These are phyloP conservation scores for Misgurnus anguillicaudatus DNA, from an alignment of 2,113 vertebrate species.

Conservation along the genomic window DNA sequence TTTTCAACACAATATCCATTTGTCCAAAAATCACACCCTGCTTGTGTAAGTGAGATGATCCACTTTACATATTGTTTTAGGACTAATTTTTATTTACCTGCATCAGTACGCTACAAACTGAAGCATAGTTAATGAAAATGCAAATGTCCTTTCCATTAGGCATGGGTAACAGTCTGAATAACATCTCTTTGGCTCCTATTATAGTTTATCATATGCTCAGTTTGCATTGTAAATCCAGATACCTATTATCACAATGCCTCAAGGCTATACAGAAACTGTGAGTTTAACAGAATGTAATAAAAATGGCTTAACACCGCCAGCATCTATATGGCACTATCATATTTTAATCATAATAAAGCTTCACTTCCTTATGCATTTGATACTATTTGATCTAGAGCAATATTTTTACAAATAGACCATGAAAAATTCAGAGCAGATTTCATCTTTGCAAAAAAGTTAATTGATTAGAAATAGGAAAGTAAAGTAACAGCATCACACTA, in stretches of 20 bases:
- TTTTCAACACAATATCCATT: constrained; percentile 30
- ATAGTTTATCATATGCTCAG: neutral
- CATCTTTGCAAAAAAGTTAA: neutral
- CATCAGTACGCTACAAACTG: too few relatives aligned
- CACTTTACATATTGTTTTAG: neutral
- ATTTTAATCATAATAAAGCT: neutral
- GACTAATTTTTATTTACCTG: too few relatives aligned
- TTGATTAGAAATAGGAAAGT: neutral
- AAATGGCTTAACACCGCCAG: too few relatives aligned
- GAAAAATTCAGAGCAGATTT: neutral
- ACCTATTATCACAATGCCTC: neutral
- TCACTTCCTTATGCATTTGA: neutral
- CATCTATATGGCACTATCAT: neutral
- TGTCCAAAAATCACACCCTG: constrained; percentile 61
- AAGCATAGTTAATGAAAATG: neutral
- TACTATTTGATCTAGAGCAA: neutral
- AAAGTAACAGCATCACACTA: neutral
- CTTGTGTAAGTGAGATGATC: neutral
- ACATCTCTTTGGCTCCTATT: neutral
- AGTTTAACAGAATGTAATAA: neutral
- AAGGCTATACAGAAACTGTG: neutral
- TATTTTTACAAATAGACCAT: neutral
- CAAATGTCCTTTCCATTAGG: neutral
- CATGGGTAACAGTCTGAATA: neutral
- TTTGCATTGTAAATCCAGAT: neutral